phyloP scores from a whole-genome alignment of 2,797 vertebrate genomes.

The Cichlasoma orientale region DNA sequence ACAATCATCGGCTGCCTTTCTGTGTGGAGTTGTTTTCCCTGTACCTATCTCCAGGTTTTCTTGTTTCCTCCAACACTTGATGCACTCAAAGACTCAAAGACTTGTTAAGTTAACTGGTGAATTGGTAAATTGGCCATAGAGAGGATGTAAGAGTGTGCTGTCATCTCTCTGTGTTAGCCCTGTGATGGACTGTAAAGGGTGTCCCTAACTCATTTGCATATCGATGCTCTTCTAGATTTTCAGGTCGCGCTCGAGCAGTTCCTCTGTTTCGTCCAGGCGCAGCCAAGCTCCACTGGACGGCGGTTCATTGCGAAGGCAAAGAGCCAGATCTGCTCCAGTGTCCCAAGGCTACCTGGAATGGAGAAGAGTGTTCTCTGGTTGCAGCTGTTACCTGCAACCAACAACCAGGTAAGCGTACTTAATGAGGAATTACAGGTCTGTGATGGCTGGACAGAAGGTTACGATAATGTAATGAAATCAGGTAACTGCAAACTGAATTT shows the following conservation, averaged over 20 bases:
- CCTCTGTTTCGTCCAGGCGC: conserved; percentile 77
- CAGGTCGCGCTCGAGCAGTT: conserved; percentile 80
- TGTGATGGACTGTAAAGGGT: neutral
- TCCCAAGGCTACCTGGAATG: conserved; percentile 84
- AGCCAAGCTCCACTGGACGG: conserved; percentile 85
- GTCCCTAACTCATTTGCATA: neutral
- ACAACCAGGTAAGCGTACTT: conserved; percentile 66
- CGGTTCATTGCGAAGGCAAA: conserved; percentile 86
- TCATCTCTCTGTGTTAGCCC: neutral
- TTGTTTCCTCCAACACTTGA: neutral
- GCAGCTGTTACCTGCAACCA: conserved; percentile 87
- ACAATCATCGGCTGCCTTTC: too few relatives aligned
- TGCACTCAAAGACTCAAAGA: neutral
- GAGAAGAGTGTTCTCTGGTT: conserved; percentile 80
- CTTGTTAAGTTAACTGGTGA: neutral
- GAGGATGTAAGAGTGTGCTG: neutral
- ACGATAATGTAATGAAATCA: neutral
- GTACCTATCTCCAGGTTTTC: neutral
- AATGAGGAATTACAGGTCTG: neutral
- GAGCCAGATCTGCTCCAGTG: conserved; percentile 88
- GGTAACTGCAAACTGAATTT: neutral
- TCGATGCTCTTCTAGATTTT: conserved; percentile 74
- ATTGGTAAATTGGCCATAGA: neutral
- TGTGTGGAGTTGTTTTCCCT: neutral
- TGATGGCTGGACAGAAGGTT: neutral